Base-by-base conservation (phyloP, 1,140 invertebrate species). In the Megalonaias nervosa region DNA sequence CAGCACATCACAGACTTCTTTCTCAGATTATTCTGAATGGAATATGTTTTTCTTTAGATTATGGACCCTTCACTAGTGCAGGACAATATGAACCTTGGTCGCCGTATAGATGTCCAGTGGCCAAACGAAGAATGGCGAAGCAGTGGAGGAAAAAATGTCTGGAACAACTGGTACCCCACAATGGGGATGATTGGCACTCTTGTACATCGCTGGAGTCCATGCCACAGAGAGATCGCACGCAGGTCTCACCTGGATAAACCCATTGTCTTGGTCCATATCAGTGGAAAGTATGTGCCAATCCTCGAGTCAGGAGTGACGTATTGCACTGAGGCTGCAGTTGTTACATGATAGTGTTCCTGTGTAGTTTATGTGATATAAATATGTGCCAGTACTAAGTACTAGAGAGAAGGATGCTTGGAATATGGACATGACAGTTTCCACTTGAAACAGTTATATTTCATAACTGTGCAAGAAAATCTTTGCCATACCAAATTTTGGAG, bases 281-380 rank as follows among this genome's bases (percentile, higher is more conserved):
- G 96, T 11, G 96, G 98, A 83, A 95, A 95, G 82, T 98, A 94
- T 91, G 97, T 99, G 71, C 97, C 97, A 21, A 96, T 99, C 74
- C 96, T 96, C 1, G 97, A 98, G 89, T 93, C 93, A 86, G 97
- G 96, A 66, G 94, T 98, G 0, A 9, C 38, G 1, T 48, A 48
- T 48, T 48, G 6, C 38, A 48, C 5, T 48, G 38, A 48, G 11
- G 38, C 11, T 48, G 38, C 38, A 48, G 38, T 48, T 48, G 38
- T 6, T 48, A 48, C 38, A 48, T 48, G 38, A 48, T 48, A 48
- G 38, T 48, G 38, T 48, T 48, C 1, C 38, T 48, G 6, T 48
- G 38, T 48, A 48, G 38, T 48, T 48, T 6, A 6, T 48, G 38
- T 48, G 38, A 48, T 11, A 48, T 48, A 9, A 0, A 48, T 48